Evolutionary conservation across 2,888 invertebrate genomes (phyloP).

Genomic region (Phengaris arion): DNA sequence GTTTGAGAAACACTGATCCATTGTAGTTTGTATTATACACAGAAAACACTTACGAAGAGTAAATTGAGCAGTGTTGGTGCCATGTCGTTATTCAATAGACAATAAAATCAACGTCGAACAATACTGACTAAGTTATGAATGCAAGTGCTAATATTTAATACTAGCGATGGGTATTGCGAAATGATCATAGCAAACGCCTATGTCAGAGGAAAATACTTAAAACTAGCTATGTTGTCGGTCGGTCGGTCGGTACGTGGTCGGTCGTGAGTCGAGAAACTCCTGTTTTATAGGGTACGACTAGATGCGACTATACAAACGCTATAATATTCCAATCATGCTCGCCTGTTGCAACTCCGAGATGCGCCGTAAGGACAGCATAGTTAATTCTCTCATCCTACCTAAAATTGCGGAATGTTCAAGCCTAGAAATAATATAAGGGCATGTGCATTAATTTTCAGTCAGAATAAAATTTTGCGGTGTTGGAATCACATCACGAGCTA

Average conservation of each 20-base stretch:
- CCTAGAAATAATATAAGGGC: not conserved
- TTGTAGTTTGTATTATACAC: not conserved
- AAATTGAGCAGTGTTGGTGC: not conserved
- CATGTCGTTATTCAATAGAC: slow-evolving; percentile 4
- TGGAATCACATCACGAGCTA: no score
- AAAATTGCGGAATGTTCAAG: not conserved
- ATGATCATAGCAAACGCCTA: not conserved
- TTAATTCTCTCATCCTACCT: not conserved
- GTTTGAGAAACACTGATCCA: no score
- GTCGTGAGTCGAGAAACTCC: not conserved
- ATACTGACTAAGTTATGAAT: not conserved
- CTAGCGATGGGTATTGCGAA: not conserved
- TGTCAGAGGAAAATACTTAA: not conserved
- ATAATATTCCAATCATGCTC: slow-evolving; percentile 16
- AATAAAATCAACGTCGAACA: not conserved
- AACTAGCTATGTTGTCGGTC: not conserved
- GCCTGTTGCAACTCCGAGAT: not conserved
- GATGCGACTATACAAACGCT: not conserved
- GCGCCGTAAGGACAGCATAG: not conserved
- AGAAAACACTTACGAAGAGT: not conserved
- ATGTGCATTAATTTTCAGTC: no score
- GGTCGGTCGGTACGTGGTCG: not conserved
- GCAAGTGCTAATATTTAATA: not conserved
- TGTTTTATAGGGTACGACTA: not conserved
- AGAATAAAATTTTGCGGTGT: no score